Percentiles rank a stretch among this genome's conserved stretches.
Conservation (phyloP, 1,140 invertebrate genomes). For the Bombus pyrosoma region DNA sequence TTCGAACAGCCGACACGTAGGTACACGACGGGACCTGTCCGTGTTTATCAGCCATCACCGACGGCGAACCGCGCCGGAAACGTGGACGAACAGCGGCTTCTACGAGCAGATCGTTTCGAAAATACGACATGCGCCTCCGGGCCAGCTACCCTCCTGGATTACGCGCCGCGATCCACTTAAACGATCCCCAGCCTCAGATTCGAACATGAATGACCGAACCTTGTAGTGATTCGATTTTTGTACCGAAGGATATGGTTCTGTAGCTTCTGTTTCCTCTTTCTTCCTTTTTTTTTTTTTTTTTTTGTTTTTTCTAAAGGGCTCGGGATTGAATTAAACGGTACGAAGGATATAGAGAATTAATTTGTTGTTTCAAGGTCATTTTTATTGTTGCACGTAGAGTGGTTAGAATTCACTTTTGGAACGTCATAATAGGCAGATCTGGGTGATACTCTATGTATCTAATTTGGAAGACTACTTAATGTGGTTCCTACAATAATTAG, state of each 20-base stretch:
- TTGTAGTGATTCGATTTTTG: neutral
- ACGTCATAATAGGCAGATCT: no score
- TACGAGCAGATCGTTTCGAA: slow-evolving; percentile 33
- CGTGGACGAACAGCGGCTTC: slow-evolving; percentile 55
- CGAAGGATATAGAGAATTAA: no score
- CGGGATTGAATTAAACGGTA: neutral
- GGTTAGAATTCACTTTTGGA: no score
- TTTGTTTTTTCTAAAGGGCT: neutral
- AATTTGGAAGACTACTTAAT: no score
- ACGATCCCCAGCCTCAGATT: neutral
- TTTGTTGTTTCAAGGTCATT: no score
- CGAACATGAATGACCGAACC: neutral
- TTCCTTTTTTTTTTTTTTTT: neutral
- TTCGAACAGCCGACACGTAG: slow-evolving; percentile 64
- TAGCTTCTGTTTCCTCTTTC: neutral
- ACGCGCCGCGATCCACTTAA: neutral
- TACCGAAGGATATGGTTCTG: neutral
- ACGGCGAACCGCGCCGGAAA: slow-evolving; percentile 59
- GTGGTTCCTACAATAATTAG: no score
- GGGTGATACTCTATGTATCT: no score
- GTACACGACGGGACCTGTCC: slow-evolving; percentile 63
- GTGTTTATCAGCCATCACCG: slow-evolving; percentile 71
- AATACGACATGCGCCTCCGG: slow-evolving; percentile 9
- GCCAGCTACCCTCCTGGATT: neutral
- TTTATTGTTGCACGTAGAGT: no score